Conservation (phyloP, 2,888 invertebrate genomes). For the Andrena bicolor region DNA sequence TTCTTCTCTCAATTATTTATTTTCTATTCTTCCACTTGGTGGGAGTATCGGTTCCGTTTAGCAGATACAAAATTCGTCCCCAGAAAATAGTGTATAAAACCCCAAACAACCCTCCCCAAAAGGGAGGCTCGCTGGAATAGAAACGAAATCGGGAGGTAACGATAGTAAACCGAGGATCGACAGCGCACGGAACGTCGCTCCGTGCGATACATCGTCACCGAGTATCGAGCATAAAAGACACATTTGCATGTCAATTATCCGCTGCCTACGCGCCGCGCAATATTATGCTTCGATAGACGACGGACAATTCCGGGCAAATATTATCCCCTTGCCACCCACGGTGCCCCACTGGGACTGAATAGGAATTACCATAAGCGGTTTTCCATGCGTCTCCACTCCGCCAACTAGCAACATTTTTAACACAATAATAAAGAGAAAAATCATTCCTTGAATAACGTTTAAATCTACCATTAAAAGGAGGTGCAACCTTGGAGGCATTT, state of each 20-base stretch:
- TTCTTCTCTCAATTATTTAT: no score
- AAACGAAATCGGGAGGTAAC: neutral
- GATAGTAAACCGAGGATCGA: neutral
- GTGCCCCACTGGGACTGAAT: slow-evolving; percentile 9
- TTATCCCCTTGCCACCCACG: slow-evolving; percentile 58
- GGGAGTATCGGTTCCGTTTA: no score
- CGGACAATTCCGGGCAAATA: slow-evolving; percentile 52
- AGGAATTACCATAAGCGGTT: slow-evolving; percentile 10
- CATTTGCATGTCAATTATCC: slow-evolving; percentile 72
- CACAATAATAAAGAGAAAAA: neutral
- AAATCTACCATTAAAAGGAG: neutral
- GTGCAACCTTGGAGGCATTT: no score
- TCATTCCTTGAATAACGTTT: neutral
- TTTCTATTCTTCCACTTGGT: no score
- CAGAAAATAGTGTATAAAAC: neutral
- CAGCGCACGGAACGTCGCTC: slow-evolving; percentile 10
- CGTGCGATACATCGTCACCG: slow-evolving; percentile 21
- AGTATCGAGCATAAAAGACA: slow-evolving; percentile 53
- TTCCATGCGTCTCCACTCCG: neutral
- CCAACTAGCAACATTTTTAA: neutral
- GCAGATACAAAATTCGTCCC: no score
- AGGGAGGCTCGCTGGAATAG: no score
- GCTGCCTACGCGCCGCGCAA: slow-evolving; percentile 65
- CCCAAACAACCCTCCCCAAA: neutral
- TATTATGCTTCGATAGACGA: slow-evolving; percentile 58